Conservation (phyloP, 2,113 vertebrate species). For the Haemorhous mexicanus region DNA sequence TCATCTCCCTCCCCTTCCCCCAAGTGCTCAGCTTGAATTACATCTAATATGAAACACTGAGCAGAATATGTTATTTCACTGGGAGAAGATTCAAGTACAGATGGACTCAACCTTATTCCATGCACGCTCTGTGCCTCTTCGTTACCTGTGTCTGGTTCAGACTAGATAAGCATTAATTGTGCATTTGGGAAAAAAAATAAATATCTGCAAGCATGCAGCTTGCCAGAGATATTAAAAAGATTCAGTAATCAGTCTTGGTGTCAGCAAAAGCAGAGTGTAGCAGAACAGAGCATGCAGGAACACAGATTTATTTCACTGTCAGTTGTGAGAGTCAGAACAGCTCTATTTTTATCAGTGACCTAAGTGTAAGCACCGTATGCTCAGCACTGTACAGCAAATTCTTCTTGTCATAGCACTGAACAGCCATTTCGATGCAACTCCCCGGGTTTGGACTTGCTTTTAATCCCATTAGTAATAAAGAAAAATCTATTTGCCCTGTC, state of each 20-base stretch:
- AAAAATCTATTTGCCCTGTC: constrained; percentile 38
- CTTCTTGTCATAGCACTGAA: background rate
- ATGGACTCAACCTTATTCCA: background rate
- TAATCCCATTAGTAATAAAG: constrained; percentile 12
- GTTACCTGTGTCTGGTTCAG: background rate
- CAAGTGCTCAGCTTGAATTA: background rate
- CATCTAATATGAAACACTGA: background rate
- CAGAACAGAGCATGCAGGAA: constrained; percentile 9
- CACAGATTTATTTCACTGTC: constrained; percentile 3
- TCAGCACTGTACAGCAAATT: background rate
- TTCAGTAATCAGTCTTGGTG: background rate
- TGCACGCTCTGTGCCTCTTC: background rate
- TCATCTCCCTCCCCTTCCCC: background rate
- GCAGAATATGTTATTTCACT: background rate
- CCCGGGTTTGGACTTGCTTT: background rate
- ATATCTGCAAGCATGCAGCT: background rate
- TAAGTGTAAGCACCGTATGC: background rate
- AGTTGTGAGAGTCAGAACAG: constrained; percentile 1
- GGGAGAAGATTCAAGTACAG: background rate
- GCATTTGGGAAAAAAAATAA: background rate
- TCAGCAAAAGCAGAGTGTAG: background rate
- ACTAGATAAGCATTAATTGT: background rate
- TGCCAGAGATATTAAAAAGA: background rate
- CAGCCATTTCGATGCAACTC: background rate
- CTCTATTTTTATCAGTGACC: constrained; percentile 22